These are phyloP conservation scores for Hylaeus volcanicus DNA, from an alignment of 1,140 invertebrate species.

Conservation along the genomic window DNA sequence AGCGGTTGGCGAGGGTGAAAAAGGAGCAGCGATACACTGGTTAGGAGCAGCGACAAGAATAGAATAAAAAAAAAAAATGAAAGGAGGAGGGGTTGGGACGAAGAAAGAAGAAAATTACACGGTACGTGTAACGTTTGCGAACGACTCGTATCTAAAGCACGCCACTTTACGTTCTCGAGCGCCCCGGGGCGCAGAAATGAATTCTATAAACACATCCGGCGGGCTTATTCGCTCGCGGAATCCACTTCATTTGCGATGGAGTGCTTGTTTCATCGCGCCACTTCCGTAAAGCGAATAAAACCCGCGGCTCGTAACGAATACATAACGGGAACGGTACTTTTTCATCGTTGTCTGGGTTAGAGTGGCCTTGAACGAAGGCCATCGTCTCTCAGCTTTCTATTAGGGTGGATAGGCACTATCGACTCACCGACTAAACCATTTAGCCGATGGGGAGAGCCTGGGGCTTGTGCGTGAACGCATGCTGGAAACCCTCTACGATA, in stretches of 20 bases:
- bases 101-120: conserved; percentile 23
- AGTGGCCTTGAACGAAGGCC: conserved; percentile 8
- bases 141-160: conserved; percentile 28
- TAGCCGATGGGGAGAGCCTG: too few relatives aligned
- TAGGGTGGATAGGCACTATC: too few relatives aligned
- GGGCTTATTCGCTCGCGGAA: conserved; percentile 13
- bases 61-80: neutral
- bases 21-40: neutral
- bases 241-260: conserved; percentile 37
- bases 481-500: too few relatives aligned
- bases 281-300: conserved; percentile 14
- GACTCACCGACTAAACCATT: too few relatives aligned
- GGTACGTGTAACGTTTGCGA: conserved; percentile 43
- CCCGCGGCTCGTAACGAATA: conserved; percentile 14
- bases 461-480: too few relatives aligned
- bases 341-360: neutral
- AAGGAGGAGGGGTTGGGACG: too few relatives aligned
- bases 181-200: conserved; percentile 16
- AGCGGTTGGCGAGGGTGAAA: neutral
- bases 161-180: conserved; percentile 26
- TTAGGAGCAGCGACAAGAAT: neutral
- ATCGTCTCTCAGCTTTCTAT: neutral
- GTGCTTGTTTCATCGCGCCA: conserved; percentile 23
- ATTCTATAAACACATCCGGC: conserved; percentile 48
- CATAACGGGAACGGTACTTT: conserved; percentile 25